Base-by-base conservation (phyloP, 2,797 vertebrate species). In the Pseudomugil gertrudae region DNA sequence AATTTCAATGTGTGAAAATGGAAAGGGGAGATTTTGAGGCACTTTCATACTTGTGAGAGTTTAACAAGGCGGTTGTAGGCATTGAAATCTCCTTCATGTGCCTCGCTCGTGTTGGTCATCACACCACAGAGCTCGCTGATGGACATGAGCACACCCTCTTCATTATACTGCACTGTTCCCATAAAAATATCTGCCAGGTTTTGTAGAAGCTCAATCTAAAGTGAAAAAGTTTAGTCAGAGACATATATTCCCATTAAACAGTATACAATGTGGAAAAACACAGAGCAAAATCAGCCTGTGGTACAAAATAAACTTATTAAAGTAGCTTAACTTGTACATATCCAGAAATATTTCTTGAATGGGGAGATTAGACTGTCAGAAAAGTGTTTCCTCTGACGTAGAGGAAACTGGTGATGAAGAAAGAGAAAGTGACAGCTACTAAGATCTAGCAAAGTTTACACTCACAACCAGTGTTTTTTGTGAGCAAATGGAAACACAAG, bases 161-260 rank as follows among this genome's bases (percentile, higher is more conserved):
- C 80, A 17, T 96, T 93, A 78, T 96, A 96, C 82, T 96, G 95
- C 72, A 95, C 95, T 0, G 90, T 71, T 11, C 92, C 93, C 83
- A 94, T 95, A 55, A 96, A 56, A 59, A 95, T 84, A 29, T 90
- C 93, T 0, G 94, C 95, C 79, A 96, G 51, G 63, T 74, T 93
- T 66, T 87, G 81, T 70, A 95, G 79, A 29, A 96, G 75, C 72
- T 94, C 89, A 0, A 64, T 73, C 76, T 92, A 60, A 55, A 74
- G 24, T 6, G 9, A 30, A 48, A 9, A 48, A 29, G 9, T 3
- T 13, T 1, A 9, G 26, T 14, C 4, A 67, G 45, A 53, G 24
- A 21, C 3, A 59, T 23, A 52, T 27, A 35, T 40, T 40, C 19
- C 17, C 38, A 17, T 40, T 19, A 7, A 40, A 5, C 0, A 19